Percentiles rank a stretch among this genome's conserved stretches.
phyloP scores from a whole-genome alignment of 2,113 vertebrate genomes.

The Leucopsar rothschildi region DNA sequence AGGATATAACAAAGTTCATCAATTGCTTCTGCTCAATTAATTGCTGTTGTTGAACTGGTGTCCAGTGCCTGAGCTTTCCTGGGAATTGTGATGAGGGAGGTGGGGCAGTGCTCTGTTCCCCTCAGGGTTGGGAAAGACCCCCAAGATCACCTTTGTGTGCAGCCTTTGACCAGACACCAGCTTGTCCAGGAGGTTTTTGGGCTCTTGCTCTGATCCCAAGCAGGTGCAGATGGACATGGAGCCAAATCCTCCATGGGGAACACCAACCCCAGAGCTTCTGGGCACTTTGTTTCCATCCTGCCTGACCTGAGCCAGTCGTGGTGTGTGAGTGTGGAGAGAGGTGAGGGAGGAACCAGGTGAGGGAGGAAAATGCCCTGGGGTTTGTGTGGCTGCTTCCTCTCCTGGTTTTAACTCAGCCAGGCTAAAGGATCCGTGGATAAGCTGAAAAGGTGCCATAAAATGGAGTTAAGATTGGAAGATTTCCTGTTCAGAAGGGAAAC shows the following conservation, averaged over 20 bases:
- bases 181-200: not conserved
- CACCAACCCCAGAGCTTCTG: not conserved
- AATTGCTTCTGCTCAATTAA: not conserved
- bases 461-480: not conserved
- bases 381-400: not conserved
- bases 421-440: not conserved
- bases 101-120: not conserved
- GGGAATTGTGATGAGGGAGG: rapidly evolving
- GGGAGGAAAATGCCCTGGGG: not conserved
- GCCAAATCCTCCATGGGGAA: not conserved
- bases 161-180: no score
- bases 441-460: not conserved
- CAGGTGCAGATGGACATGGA: not conserved
- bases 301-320: rapidly evolving
- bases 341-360: not conserved
- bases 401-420: not conserved
- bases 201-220: not conserved
- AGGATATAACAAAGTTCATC: rapidly evolving
- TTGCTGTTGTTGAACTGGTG: not conserved
- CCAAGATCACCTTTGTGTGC: not conserved
- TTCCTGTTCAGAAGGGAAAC: not conserved
- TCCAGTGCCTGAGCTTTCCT: not conserved
- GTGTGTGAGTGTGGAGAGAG: rapidly evolving
- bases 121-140: not conserved
- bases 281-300: not conserved